Conservation (phyloP, 2,888 invertebrate genomes). For the Tinea semifulvella region DNA sequence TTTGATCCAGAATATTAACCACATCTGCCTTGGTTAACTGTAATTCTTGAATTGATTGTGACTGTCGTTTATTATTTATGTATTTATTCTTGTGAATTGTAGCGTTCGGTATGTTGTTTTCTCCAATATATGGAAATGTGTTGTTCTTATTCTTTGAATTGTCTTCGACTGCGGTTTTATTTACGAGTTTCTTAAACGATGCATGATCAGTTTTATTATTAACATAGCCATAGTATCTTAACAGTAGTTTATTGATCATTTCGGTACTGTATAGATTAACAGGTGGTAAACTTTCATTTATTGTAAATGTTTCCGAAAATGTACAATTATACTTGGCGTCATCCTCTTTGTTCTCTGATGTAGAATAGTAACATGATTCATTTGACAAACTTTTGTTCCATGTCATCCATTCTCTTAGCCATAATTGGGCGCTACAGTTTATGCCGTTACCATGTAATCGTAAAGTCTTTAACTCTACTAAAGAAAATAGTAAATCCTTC, state of each 20-base stretch:
- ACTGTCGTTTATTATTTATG: constrained; percentile 20
- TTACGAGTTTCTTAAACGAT: constrained; percentile 29
- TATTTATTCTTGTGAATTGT: not conserved
- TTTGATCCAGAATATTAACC: constrained; percentile 43
- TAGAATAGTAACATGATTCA: constrained; percentile 56
- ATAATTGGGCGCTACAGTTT: constrained; percentile 73
- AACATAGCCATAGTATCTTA: constrained; percentile 51
- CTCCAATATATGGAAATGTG: constrained; percentile 17
- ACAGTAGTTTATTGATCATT: constrained; percentile 57
- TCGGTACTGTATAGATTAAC: constrained; percentile 60
- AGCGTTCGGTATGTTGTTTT: constrained; percentile 5
- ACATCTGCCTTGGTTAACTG: constrained; percentile 34
- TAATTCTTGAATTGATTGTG: constrained; percentile 23
- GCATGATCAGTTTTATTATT: constrained; percentile 54
- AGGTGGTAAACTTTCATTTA: constrained; percentile 57
- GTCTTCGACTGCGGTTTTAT: constrained; percentile 11
- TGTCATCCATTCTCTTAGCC: constrained; percentile 75
- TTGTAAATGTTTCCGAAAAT: constrained; percentile 59
- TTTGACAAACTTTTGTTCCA: constrained; percentile 47
- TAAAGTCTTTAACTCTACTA: constrained; percentile 73
- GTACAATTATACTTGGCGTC: constrained; percentile 57
- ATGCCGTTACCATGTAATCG: constrained; percentile 76
- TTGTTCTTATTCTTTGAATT: constrained; percentile 25
- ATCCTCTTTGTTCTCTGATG: constrained; percentile 49
- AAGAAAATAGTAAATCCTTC: constrained; percentile 72